Evolutionary conservation across 1,140 invertebrate genomes (phyloP).

Genomic region (Macrobrachium nipponense): DNA sequence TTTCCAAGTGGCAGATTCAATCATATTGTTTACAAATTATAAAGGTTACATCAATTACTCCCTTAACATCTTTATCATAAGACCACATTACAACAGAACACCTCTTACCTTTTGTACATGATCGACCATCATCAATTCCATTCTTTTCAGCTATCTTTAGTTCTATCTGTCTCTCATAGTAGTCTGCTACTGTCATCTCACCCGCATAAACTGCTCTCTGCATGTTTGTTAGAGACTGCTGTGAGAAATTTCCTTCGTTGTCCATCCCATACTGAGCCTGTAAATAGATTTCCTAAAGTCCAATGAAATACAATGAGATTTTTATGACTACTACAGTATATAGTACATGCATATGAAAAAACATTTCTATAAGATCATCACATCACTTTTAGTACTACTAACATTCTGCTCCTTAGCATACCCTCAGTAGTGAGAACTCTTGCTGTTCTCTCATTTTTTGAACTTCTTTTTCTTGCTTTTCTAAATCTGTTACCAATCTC

Average conservation of each 20-base stretch:
- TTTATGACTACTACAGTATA: not conserved
- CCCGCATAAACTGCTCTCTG: conserved; percentile 86
- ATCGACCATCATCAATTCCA: conserved; percentile 85
- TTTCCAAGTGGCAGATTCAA: too few relatives aligned
- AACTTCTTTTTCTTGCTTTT: conserved; percentile 78
- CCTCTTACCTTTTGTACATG: conserved; percentile 77
- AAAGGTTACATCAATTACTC: too few relatives aligned
- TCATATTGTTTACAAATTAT: too few relatives aligned
- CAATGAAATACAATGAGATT: conserved; percentile 2
- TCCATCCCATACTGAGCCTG: conserved; percentile 91
- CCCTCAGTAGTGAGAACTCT: conserved; percentile 83
- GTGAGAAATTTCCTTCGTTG: conserved; percentile 83
- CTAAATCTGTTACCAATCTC: conserved; percentile 74
- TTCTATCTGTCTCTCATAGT: conserved; percentile 85
- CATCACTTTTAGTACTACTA: too few relatives aligned
- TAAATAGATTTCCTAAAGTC: conserved; percentile 21
- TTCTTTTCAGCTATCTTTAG: conserved; percentile 80
- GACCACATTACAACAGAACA: too few relatives aligned
- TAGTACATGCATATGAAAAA: too few relatives aligned
- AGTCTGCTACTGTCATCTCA: conserved; percentile 85
- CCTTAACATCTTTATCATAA: not conserved
- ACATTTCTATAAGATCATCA: too few relatives aligned
- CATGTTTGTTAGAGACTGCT: conserved; percentile 85
- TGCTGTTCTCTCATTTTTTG: conserved; percentile 79
- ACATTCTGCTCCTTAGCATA: conserved; percentile 65